Percentiles rank a stretch among this genome's conserved stretches.
phyloP scores from a whole-genome alignment of 1,140 invertebrate genomes.

The Phthorimaea operculella region DNA sequence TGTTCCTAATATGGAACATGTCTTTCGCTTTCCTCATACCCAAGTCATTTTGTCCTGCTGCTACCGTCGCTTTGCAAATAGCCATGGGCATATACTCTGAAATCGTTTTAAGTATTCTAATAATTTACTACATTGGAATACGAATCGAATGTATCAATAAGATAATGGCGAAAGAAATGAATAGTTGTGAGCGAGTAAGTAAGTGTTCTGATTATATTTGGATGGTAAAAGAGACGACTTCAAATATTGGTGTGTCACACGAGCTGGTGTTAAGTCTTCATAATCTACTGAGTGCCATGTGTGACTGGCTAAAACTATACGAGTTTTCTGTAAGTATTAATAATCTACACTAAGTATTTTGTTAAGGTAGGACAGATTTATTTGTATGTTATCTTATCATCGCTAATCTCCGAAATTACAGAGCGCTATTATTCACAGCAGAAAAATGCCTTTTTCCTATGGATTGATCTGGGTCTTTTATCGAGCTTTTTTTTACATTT shows the following conservation, averaged over 20 bases:
- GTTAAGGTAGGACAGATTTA: too few relatives aligned
- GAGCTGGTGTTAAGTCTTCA: constrained; percentile 14
- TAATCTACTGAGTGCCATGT: constrained; percentile 18
- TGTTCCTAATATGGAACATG: background rate
- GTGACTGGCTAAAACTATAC: constrained; percentile 23
- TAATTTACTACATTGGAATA: constrained; percentile 21
- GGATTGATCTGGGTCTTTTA: too few relatives aligned
- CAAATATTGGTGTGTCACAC: constrained; percentile 5
- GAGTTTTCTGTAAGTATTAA: constrained; percentile 26
- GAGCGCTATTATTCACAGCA: too few relatives aligned
- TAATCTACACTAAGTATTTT: too few relatives aligned
- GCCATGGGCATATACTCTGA: constrained; percentile 16
- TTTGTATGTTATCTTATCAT: too few relatives aligned
- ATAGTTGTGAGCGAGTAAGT: background rate
- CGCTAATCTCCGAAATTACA: background rate
- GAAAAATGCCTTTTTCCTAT: too few relatives aligned
- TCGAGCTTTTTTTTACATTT: too few relatives aligned
- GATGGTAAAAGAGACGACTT: background rate
- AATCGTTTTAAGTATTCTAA: constrained; percentile 16
- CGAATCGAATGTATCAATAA: constrained; percentile 22
- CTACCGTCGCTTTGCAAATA: constrained; percentile 1
- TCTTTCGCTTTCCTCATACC: constrained; percentile 12
- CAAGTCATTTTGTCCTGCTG: constrained; percentile 11
- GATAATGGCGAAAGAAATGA: constrained; percentile 8
- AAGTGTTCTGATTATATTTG: background rate